Percentiles rank a stretch among this genome's conserved stretches.
Conservation (phyloP, 2,797 vertebrate species). For the Sciurus carolinensis region DNA sequence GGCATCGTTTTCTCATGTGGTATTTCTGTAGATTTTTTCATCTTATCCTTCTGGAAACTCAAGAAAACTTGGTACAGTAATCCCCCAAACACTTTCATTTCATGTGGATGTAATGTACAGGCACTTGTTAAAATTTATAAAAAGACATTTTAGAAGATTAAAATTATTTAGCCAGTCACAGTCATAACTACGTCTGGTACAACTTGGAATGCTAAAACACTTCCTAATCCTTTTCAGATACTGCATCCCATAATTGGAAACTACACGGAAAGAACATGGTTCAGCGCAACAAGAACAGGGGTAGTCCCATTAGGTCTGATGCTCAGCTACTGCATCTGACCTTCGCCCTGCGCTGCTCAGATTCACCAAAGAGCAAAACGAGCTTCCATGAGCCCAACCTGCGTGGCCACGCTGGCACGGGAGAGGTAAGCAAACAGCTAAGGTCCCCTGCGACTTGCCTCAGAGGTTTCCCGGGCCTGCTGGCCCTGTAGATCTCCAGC, state of each 20-base stretch:
- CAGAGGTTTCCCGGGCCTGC: slow-evolving; percentile 94
- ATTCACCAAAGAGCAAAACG: background rate
- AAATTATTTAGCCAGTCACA: slow-evolving; percentile 20
- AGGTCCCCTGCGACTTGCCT: slow-evolving; percentile 88
- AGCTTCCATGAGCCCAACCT: background rate
- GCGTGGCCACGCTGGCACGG: background rate
- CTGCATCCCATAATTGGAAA: background rate
- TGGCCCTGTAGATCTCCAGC: slow-evolving; percentile 96
- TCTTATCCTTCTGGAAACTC: slow-evolving; percentile 68
- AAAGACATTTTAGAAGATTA: slow-evolving; percentile 50
- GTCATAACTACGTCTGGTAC: background rate
- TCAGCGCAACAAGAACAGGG: too few relatives aligned
- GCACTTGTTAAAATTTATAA: slow-evolving; percentile 36
- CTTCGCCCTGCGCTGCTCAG: background rate
- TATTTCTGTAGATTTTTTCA: slow-evolving; percentile 60
- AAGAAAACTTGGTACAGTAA: slow-evolving; percentile 55
- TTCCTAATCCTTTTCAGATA: slow-evolving; percentile 13
- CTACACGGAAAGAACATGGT: background rate
- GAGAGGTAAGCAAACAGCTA: slow-evolving; percentile 10
- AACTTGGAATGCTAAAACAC: background rate
- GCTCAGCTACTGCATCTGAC: background rate
- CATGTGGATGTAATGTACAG: slow-evolving; percentile 40
- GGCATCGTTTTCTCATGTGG: slow-evolving; percentile 71
- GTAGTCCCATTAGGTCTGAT: too few relatives aligned
- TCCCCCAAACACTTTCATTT: slow-evolving; percentile 56